phyloP scores from a whole-genome alignment of 1,140 invertebrate genomes.

The Halyomorpha halys region DNA sequence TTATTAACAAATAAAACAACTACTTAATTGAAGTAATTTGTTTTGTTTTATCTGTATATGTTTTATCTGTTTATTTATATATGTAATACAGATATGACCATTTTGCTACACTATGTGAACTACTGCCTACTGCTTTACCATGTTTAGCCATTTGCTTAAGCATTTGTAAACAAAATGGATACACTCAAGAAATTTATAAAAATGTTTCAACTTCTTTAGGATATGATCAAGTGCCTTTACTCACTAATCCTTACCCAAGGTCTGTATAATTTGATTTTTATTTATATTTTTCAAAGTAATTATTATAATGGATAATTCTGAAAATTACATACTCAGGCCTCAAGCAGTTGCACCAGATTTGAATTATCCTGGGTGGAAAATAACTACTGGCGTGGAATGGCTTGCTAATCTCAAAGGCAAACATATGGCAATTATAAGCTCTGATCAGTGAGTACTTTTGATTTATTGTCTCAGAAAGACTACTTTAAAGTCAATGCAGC shows the following conservation, averaged over 20 bases:
- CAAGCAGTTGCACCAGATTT: conserved; percentile 42
- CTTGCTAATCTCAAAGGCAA: conserved; percentile 46
- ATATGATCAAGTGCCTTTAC: conserved; percentile 39
- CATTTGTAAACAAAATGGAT: conserved; percentile 42
- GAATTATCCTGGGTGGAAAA: conserved; percentile 49
- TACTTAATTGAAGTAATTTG: conserved; percentile 8
- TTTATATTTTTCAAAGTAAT: too few species aligned
- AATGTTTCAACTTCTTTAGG: conserved; percentile 43
- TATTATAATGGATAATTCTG: neutral
- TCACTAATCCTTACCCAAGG: conserved; percentile 36
- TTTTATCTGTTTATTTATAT: too few species aligned
- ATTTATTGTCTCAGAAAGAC: too few species aligned
- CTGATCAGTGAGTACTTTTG: conserved; percentile 47
- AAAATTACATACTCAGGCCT: conserved; percentile 34
- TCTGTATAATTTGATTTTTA: conserved; percentile 10
- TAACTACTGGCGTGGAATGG: conserved; percentile 46
- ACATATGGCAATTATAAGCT: conserved; percentile 43
- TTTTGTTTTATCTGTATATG: too few species aligned
- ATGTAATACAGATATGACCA: conserved; percentile 74
- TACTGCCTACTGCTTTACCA: conserved; percentile 75
- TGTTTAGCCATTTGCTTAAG: conserved; percentile 52
- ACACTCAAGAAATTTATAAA: conserved; percentile 38
- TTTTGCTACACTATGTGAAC: conserved; percentile 83
- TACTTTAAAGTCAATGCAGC: too few species aligned
- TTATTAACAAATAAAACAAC: neutral